phyloP scores from a whole-genome alignment of 2,888 invertebrate species.

The Lasioglossum vierecki region DNA sequence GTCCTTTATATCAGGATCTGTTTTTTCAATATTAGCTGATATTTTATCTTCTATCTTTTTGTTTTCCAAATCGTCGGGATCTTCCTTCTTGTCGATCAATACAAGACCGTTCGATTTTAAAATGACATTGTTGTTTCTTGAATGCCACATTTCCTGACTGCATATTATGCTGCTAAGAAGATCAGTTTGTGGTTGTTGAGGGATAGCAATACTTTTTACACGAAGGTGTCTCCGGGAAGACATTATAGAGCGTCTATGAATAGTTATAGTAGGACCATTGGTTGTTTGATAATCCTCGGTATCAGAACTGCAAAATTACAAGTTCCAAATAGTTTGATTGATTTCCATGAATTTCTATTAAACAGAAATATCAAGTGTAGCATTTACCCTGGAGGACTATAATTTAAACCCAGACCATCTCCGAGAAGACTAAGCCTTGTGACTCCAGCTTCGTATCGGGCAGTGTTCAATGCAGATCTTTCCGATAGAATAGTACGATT shows the following conservation, averaged over 20 bases:
- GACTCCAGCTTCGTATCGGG: constrained; percentile 84
- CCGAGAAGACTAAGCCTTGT: constrained; percentile 88
- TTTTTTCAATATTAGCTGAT: constrained; percentile 5
- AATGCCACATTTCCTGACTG: constrained; percentile 89
- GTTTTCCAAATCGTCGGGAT: constrained; percentile 73
- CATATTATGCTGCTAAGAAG: constrained; percentile 89
- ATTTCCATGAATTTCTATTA: constrained; percentile 10
- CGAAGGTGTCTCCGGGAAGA: constrained; percentile 77
- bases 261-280: constrained; percentile 74
- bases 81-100: constrained; percentile 81
- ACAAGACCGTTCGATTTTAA: constrained; percentile 88
- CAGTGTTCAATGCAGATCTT: constrained; percentile 60
- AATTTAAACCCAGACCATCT: constrained; percentile 88
- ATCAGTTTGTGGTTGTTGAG: constrained; percentile 82
- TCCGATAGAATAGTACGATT: constrained; percentile 56
- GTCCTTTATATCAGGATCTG: constrained; percentile 21
- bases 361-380: not conserved
- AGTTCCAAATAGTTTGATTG: constrained; percentile 10
- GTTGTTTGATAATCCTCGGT: constrained; percentile 63
- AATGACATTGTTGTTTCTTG: constrained; percentile 86
- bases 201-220: constrained; percentile 74
- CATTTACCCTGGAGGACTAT: constrained; percentile 81
- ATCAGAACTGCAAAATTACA: constrained; percentile 71
- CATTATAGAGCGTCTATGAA: constrained; percentile 73
- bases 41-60: constrained; percentile 61